Evolutionary conservation across 2,113 vertebrate species (phyloP).

Genomic region (Barbus barbus): DNA sequence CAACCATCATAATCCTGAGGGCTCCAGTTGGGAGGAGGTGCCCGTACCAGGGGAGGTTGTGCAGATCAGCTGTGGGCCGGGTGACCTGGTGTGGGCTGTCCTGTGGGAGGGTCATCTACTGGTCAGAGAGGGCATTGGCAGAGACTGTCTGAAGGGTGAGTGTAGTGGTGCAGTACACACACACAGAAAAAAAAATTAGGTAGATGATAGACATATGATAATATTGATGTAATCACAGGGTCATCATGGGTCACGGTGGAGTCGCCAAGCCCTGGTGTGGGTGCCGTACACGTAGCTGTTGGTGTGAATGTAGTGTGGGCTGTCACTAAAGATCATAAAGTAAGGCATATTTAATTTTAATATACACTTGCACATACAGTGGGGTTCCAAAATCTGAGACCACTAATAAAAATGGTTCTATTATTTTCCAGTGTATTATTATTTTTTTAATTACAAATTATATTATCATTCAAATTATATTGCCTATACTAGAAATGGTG

Average conservation of each 20-base stretch:
- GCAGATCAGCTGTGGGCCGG: conserved; percentile 93
- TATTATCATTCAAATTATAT: neutral
- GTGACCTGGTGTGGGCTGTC: conserved; percentile 92
- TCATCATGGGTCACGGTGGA: conserved; percentile 87
- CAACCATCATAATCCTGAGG: conserved; percentile 88
- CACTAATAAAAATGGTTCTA: too few species aligned
- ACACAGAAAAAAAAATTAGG: too few species aligned
- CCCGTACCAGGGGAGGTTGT: conserved; percentile 87
- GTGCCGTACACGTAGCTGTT: conserved; percentile 85
- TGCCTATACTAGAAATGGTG: too few species aligned
- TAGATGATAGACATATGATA: too few species aligned
- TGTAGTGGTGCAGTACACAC: neutral
- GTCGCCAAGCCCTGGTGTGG: conserved; percentile 84
- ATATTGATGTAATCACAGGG: conserved; percentile 59
- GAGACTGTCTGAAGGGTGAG: conserved; percentile 88
- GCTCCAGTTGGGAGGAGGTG: conserved; percentile 84
- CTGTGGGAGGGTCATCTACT: conserved; percentile 95
- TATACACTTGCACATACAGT: neutral
- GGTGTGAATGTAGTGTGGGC: conserved; percentile 92
- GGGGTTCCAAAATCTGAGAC: neutral
- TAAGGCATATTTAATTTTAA: conserved; percentile 65
- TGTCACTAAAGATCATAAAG: conserved; percentile 92
- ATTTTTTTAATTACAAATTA: neutral
- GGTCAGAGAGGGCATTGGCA: conserved; percentile 88
- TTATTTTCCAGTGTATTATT: neutral